A percentile compares a stretch with the other conserved stretches of the same genome.
Evolutionary conservation across 2,113 vertebrate species (phyloP).

Genomic region (Columbina picui): DNA sequence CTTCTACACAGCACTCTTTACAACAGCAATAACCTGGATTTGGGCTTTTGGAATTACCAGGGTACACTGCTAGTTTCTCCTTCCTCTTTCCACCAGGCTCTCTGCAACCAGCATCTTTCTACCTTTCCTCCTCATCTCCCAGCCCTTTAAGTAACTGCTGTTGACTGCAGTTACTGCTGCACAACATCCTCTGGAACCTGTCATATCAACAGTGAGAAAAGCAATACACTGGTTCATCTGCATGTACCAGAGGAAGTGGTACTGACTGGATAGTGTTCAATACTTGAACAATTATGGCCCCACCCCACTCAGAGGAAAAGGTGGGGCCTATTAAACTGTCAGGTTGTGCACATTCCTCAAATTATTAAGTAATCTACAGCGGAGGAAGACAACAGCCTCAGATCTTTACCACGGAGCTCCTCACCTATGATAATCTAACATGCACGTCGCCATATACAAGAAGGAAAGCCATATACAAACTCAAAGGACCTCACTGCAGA

Average conservation of each 20-base stretch:
- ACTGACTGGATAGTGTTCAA: not conserved
- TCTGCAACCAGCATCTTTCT: not conserved
- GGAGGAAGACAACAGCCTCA: not conserved
- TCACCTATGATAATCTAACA: not conserved
- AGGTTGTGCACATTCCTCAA: not conserved
- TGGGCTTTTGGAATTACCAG: not conserved
- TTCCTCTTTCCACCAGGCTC: not conserved
- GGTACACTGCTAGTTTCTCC: not conserved
- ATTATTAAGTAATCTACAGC: not conserved
- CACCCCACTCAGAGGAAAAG: not conserved
- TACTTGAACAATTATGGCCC: not conserved
- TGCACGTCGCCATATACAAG: accelerated
- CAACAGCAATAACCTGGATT: not conserved
- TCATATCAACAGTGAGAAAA: not conserved
- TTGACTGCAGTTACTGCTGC: accelerated
- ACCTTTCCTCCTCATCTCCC: not conserved
- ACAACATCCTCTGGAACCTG: not conserved
- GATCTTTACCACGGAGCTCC: not conserved
- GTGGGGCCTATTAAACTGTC: not conserved
- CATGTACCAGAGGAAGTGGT: not conserved
- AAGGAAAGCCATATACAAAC: not conserved
- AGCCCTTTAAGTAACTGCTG: not conserved
- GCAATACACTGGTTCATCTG: not conserved
- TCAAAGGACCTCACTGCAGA: not conserved
- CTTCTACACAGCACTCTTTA: not conserved